Base-by-base conservation (phyloP, 2,797 vertebrate genomes). In the Glossophaga mutica region DNA sequence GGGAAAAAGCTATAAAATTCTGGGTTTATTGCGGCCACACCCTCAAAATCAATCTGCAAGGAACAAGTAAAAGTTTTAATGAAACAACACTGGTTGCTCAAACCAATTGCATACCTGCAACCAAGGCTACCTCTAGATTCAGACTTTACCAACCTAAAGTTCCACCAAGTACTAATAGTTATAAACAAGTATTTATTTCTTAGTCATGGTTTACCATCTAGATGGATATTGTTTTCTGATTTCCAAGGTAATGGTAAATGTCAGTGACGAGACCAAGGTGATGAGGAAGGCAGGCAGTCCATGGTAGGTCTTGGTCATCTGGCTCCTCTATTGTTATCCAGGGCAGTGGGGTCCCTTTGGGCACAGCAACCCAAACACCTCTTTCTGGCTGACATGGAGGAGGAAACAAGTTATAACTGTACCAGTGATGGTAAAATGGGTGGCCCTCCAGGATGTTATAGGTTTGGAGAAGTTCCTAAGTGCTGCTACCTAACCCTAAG, bases 1-100 rank as follows among this genome's bases (percentile, higher is more conserved):
- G 73, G 97, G 96, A 85, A 97, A 91, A 24, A 92, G 59, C 19
- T 97, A 97, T 55, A 96, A 84, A 99, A 97, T 52, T 98, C 98
- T 86, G 98, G 98, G 94, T 99, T 99, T 98, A 98, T 96, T 82
- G 96, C 82, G 46, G 98, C 68, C 68, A 99, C 96, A 87, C 98
- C 98, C 32, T 96, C 92, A 95, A 99, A 96, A 6, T 98, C 98
- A 97, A 99, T 94, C 98, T 99, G 87, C 50, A 98, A 98, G 29
- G 79, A 95, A n/a, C 70, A 95, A 96, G 48, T 57, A 57, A 71
- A 67, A 77, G 37, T 76, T 87, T 95, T 37, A 78, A 67, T 87
- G 55, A 82, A 94, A 93, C 12, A 59, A 29, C 46, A 82, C 9
- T 71, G n/a, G 52, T 62, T 68, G 3, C 87, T 84, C 76, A 87